Conservation (phyloP, 2,888 invertebrate species). For the Thereva unica region DNA sequence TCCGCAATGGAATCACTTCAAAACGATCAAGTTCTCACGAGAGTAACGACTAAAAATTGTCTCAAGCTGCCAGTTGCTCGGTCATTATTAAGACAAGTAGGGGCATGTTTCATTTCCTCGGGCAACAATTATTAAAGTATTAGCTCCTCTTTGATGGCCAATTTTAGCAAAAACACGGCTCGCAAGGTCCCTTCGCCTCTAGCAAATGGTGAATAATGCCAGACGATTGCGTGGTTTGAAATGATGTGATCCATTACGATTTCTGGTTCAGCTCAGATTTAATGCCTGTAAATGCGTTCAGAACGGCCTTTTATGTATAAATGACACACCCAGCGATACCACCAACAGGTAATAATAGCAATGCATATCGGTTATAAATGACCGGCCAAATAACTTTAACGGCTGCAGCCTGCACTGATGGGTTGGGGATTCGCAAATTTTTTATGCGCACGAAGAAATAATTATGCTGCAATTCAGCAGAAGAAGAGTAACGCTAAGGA, state of each 20-base stretch:
- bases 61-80: slow-evolving; percentile 34
- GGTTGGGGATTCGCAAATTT: slow-evolving; percentile 16
- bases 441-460: slow-evolving; percentile 36
- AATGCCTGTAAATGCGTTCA: slow-evolving; percentile 12
- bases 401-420: neutral
- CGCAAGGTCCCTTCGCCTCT: slow-evolving; percentile 21
- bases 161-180: slow-evolving; percentile 30
- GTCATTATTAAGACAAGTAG: slow-evolving; percentile 38
- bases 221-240: slow-evolving; percentile 29
- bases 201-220: slow-evolving; percentile 19
- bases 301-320: slow-evolving; percentile 27
- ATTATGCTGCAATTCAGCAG: slow-evolving; percentile 24
- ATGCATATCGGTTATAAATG: slow-evolving; percentile 24
- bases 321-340: slow-evolving; percentile 36
- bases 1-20: neutral
- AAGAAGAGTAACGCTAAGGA: neutral
- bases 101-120: slow-evolving; percentile 36
- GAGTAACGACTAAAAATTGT: slow-evolving; percentile 26
- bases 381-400: neutral
- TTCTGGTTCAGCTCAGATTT: slow-evolving; percentile 2
- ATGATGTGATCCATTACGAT: slow-evolving; percentile 22
- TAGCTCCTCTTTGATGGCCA: slow-evolving; percentile 41
- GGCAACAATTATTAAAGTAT: slow-evolving; percentile 41
- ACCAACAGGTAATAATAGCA: slow-evolving; percentile 31
- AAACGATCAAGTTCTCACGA: slow-evolving; percentile 19